These are phyloP conservation scores for Galagoides demidoff DNA, from an alignment of 2,797 vertebrate species.

Conservation along the genomic window DNA sequence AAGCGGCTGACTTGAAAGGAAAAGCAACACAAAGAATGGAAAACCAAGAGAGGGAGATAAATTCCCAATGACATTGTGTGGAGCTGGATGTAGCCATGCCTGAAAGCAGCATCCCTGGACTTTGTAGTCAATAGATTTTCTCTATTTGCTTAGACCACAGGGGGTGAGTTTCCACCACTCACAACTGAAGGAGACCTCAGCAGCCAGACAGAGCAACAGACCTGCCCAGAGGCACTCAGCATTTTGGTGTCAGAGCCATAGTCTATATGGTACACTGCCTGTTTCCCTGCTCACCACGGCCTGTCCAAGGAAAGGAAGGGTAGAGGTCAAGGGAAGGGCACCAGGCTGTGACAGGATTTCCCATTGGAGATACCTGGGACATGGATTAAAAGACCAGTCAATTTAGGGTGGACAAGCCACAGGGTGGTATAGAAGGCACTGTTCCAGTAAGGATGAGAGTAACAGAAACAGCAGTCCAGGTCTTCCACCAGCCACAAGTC, in stretches of 20 bases:
- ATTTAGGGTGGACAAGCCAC: background rate
- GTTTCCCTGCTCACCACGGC: background rate
- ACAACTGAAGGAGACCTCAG: background rate
- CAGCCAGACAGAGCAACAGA: background rate
- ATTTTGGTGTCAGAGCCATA: background rate
- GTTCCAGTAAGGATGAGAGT: background rate
- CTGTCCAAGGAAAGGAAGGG: background rate
- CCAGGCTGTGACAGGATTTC: background rate
- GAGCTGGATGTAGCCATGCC: too few species aligned
- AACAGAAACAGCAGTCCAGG: background rate
- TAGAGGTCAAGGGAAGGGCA: background rate
- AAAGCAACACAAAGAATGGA: too few species aligned
- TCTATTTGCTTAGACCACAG: too few species aligned
- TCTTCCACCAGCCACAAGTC: rapidly evolving
- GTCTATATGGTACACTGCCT: background rate
- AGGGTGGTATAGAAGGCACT: background rate
- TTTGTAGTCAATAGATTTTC: too few species aligned
- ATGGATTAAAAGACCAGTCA: background rate
- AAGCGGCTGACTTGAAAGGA: too few species aligned
- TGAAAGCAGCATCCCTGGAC: too few species aligned
- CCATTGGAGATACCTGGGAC: background rate
- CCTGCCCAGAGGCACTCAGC: background rate
- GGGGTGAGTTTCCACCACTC: background rate
- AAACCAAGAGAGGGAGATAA: too few species aligned
- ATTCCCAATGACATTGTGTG: too few species aligned